Percentiles rank a stretch among this genome's conserved stretches.
phyloP scores from a whole-genome alignment of 2,797 vertebrate genomes.

The Atherinosoma microstoma region DNA sequence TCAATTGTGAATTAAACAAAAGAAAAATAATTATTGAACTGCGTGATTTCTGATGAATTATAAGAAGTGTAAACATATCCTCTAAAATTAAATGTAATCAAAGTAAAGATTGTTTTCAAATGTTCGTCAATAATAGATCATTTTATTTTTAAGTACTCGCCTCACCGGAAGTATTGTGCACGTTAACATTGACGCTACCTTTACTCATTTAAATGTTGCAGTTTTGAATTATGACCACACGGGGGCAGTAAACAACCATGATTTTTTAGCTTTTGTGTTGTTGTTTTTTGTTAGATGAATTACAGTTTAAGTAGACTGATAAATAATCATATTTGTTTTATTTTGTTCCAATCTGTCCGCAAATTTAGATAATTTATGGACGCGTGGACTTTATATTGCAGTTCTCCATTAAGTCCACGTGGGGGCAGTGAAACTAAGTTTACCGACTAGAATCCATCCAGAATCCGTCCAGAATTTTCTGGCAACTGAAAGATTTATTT shows the following conservation, averaged over 20 bases:
- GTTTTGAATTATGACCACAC: constrained; percentile 1
- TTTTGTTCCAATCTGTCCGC: no score
- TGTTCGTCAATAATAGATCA: background rate
- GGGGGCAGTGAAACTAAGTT: background rate
- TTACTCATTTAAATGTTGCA: background rate
- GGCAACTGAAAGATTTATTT: background rate
- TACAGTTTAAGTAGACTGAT: no score
- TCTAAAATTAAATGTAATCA: background rate
- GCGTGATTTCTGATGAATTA: background rate
- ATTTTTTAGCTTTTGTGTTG: background rate
- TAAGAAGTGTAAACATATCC: background rate
- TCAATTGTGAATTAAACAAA: no score
- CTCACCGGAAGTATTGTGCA: background rate
- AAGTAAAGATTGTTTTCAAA: no score
- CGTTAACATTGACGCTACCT: background rate
- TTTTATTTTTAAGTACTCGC: background rate
- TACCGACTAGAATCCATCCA: background rate
- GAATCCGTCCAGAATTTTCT: background rate
- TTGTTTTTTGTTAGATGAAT: no score
- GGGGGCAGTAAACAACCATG: background rate
- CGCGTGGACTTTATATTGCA: no score
- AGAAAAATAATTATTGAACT: no score
- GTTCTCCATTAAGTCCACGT: background rate
- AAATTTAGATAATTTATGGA: no score
- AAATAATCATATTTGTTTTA: no score